Percentiles rank a stretch among this genome's conserved stretches.
Conservation (phyloP, 2,113 vertebrate species). For the Corythaeola cristata region DNA sequence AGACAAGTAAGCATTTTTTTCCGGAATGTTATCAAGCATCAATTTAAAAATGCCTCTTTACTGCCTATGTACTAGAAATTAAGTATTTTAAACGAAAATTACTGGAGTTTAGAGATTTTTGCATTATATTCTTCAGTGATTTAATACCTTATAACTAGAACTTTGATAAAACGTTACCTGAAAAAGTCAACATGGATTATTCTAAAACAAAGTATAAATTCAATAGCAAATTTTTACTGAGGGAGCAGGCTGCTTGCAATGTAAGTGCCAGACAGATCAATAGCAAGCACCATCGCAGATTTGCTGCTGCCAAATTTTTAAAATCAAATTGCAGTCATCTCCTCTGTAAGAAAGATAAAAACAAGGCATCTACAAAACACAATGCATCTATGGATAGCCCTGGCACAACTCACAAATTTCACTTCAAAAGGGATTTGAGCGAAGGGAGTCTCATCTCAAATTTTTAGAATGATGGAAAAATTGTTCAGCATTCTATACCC, state of each 20-base stretch:
- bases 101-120: not conserved
- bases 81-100: not conserved
- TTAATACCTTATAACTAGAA: not conserved
- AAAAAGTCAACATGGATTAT: not conserved
- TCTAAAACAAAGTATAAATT: not conserved
- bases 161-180: not conserved
- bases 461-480: not conserved
- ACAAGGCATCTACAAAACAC: not conserved
- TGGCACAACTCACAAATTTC: not conserved
- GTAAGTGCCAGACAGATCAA: not conserved
- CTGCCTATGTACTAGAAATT: not conserved
- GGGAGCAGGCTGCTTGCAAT: not conserved
- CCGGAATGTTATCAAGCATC: not conserved
- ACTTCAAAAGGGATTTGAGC: not conserved
- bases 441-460: not conserved
- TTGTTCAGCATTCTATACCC: not conserved
- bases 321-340: not conserved
- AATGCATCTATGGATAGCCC: not conserved
- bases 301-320: not conserved
- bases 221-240: not conserved
- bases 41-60: not conserved
- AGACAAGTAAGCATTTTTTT: not conserved
- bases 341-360: not conserved
- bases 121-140: not conserved
- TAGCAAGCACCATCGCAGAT: not conserved